Evolutionary conservation across 53 echinoderm and acorn worm species (phyloP).

Genomic region (Mesocentrotus franciscanus): DNA sequence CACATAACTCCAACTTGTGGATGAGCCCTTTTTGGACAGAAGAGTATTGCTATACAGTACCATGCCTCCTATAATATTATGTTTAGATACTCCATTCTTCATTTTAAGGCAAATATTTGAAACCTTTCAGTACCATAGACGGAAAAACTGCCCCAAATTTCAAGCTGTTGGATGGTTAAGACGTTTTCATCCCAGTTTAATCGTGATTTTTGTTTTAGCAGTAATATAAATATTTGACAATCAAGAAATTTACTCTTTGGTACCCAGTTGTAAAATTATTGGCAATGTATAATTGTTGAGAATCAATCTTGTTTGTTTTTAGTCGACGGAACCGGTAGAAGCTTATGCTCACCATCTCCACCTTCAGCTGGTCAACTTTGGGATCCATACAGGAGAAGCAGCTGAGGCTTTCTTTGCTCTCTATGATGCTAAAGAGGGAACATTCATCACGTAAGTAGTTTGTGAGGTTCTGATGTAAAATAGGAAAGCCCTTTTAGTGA

Average conservation of each 20-base stretch:
- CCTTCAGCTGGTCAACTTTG: slow-evolving; percentile 84
- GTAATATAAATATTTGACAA: not conserved
- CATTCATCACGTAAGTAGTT: slow-evolving; percentile 82
- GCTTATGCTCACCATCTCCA: slow-evolving; percentile 81
- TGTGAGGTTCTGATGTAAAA: not conserved
- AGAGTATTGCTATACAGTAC: not conserved
- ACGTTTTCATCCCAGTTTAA: not conserved
- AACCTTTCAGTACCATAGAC: not conserved
- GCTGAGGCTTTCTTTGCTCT: slow-evolving; percentile 92
- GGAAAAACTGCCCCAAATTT: not conserved
- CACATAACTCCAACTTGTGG: not conserved
- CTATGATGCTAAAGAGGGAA: slow-evolving; percentile 81
- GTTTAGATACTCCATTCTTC: not conserved
- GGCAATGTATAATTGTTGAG: not conserved
- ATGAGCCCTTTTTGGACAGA: not conserved
- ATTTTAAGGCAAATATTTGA: not conserved
- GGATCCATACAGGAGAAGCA: slow-evolving; percentile 78
- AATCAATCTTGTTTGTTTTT: not conserved
- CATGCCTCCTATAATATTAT: no score
- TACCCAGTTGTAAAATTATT: not conserved
- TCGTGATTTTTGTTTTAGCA: not conserved
- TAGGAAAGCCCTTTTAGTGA: not conserved
- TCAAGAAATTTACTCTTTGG: not conserved
- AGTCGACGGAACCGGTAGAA: slow-evolving; percentile 56
- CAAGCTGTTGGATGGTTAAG: not conserved